Conservation (phyloP, 2,797 vertebrate genomes). For the Champsocephalus gunnari region DNA sequence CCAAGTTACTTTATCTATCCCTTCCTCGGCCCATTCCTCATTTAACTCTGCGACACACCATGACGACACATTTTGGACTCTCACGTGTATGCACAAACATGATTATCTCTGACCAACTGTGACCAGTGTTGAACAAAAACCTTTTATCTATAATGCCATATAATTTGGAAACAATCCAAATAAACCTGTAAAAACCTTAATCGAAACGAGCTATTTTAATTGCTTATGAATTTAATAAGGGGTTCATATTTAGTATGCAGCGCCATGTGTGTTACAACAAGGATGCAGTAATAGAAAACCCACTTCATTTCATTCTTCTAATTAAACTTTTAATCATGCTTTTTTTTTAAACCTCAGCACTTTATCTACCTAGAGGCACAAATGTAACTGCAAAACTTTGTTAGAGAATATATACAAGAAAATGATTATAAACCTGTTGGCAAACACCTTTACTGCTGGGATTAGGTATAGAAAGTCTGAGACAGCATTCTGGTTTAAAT, state of each 20-base stretch:
- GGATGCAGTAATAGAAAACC: constrained; percentile 72
- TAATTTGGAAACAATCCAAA: constrained; percentile 24
- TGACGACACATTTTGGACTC: not conserved
- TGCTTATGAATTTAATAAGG: constrained; percentile 66
- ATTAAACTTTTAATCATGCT: constrained; percentile 76
- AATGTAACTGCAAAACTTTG: constrained; percentile 35
- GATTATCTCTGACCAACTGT: constrained; percentile 5
- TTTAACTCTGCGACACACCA: not conserved
- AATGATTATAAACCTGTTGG: constrained; percentile 45
- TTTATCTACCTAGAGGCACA: constrained; percentile 49
- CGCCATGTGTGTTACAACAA: constrained; percentile 53
- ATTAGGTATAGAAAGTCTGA: constrained; percentile 28
- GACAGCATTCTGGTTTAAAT: constrained; percentile 31
- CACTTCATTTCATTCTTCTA: constrained; percentile 71
- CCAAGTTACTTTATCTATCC: not conserved
- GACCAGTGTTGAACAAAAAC: not conserved
- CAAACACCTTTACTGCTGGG: constrained; percentile 16
- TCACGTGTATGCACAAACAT: not conserved
- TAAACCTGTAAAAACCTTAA: constrained; percentile 39
- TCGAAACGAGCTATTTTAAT: constrained; percentile 57
- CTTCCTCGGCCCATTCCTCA: not conserved
- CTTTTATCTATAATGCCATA: not conserved
- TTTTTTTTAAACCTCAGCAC: constrained; percentile 36
- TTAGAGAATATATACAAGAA: constrained; percentile 28
- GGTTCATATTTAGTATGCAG: constrained; percentile 73